Conservation (phyloP, 2,888 invertebrate genomes). For the Drosophila emarginata region DNA sequence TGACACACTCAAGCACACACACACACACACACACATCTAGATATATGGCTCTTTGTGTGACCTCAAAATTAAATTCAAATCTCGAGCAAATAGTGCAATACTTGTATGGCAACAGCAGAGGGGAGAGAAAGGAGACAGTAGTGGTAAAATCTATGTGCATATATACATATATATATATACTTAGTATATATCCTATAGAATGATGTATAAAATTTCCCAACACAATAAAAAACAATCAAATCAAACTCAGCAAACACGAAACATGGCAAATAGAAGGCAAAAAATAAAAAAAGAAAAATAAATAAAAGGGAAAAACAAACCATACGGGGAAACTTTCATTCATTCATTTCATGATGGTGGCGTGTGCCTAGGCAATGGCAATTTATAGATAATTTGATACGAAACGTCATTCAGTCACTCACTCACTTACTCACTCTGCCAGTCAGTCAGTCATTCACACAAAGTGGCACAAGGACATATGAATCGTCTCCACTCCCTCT, state of each 20-base stretch:
- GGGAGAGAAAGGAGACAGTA: conserved; percentile 37
- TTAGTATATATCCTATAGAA: conserved; percentile 32
- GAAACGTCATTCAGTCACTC: conserved; percentile 48
- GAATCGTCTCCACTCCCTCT: too few species aligned
- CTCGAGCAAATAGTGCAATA: conserved; percentile 59
- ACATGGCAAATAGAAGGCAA: conserved; percentile 42
- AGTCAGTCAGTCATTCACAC: conserved; percentile 30
- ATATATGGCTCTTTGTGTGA: conserved; percentile 60
- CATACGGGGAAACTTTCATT: conserved; percentile 4
- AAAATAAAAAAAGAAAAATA: conserved; percentile 30
- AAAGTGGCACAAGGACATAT: conserved; percentile 67
- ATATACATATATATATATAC: not conserved
- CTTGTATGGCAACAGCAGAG: conserved; percentile 20
- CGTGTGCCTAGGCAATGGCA: conserved; percentile 57
- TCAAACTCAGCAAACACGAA: conserved; percentile 47
- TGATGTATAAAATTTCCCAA: conserved; percentile 60
- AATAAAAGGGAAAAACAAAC: conserved; percentile 19
- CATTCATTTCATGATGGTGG: conserved; percentile 53
- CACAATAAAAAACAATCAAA: conserved; percentile 55
- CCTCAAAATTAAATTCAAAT: conserved; percentile 78
- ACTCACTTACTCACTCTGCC: conserved; percentile 9
- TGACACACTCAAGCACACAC: conserved; percentile 55
- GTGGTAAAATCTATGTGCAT: conserved; percentile 29
- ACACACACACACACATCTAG: conserved; percentile 5
- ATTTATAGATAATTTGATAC: conserved; percentile 74